Base-by-base conservation (phyloP, 2,888 invertebrate species). In the Eupeodes luniger region DNA sequence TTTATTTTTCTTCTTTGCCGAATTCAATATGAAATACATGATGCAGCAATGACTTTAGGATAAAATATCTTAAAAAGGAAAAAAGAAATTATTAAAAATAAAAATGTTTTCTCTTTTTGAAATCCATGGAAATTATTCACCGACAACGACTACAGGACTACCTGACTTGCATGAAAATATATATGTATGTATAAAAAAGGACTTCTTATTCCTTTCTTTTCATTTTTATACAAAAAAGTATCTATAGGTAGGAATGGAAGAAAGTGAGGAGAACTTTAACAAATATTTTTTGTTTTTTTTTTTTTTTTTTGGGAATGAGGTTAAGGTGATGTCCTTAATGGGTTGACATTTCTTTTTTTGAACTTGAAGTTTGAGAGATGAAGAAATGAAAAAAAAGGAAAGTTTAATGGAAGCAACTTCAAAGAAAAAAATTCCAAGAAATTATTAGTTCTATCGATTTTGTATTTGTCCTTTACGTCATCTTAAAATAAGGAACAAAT, bases 301-400 rank as follows among this genome's bases (percentile, higher is more conserved):
- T 57, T 57, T 34, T 19, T 11, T 40, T 62, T 62, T 19, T 11
- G 5, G 12, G 16, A 62, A 44, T 47, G 64, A 47, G 64, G 64
- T 64, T 64, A 64, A 64, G 64, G 64, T 47, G 66, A 14, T 66
- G 5, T 47, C 36, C 19, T 66, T 49, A 64, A 64, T 64, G 40
- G 64, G 19, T 64, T 64, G 64, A 64, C 64, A 64, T 59, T 64
- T 34, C 49, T 47, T 59, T 64, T 66, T 66, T 7, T 47, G 44
- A 64, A 64, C 64, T 64, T 64, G 64, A 64, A 64, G 47, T 66
- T 66, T 49, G 66, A 14, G 66, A 19, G 40, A 40, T 7, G 40
- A 5, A 40, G 40, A 9, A 40, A 9, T 9, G 5, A 40, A 40
- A 40, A 40, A 36, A 19, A 12, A 66, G 1, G 19, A 66, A 66